Evolutionary conservation across 2,113 vertebrate genomes (phyloP).

Genomic region (Ellobius talpinus): DNA sequence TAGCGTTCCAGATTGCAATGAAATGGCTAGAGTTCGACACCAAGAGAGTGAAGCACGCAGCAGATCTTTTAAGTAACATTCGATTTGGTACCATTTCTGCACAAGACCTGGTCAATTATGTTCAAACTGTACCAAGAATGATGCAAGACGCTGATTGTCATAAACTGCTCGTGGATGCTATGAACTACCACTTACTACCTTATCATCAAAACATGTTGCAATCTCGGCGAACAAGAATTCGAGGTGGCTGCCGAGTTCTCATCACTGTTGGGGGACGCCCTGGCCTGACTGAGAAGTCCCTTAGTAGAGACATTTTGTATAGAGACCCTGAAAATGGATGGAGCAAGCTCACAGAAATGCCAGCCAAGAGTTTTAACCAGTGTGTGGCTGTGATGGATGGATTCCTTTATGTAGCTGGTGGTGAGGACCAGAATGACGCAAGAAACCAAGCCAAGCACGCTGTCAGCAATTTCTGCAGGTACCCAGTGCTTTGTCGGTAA

Average conservation of each 20-base stretch:
- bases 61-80: conserved; percentile 94
- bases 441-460: conserved; percentile 99
- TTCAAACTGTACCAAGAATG: conserved; percentile 97
- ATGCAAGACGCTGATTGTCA: conserved; percentile 99
- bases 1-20: conserved; percentile 98
- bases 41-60: conserved; percentile 96
- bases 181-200: conserved; percentile 99
- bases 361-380: conserved; percentile 99
- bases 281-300: conserved; percentile 97
- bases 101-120: conserved; percentile 97
- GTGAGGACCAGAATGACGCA: conserved; percentile 99
- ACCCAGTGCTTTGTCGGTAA: conserved; percentile 71
- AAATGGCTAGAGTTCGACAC: conserved; percentile 99
- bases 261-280: conserved; percentile 97
- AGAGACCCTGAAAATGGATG: conserved; percentile 96
- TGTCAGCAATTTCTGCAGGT: conserved; percentile 99
- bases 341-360: conserved; percentile 98
- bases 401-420: conserved; percentile 98
- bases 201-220: conserved; percentile 98
- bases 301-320: conserved; percentile 97
- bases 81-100: conserved; percentile 98
- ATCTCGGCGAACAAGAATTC: conserved; percentile 98
- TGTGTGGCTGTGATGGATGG: conserved; percentile 98
- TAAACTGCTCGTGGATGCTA: conserved; percentile 97
- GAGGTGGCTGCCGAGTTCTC: conserved; percentile 95